phyloP scores from a whole-genome alignment of 2,113 vertebrate genomes.

The Rhynchomys soricoides region DNA sequence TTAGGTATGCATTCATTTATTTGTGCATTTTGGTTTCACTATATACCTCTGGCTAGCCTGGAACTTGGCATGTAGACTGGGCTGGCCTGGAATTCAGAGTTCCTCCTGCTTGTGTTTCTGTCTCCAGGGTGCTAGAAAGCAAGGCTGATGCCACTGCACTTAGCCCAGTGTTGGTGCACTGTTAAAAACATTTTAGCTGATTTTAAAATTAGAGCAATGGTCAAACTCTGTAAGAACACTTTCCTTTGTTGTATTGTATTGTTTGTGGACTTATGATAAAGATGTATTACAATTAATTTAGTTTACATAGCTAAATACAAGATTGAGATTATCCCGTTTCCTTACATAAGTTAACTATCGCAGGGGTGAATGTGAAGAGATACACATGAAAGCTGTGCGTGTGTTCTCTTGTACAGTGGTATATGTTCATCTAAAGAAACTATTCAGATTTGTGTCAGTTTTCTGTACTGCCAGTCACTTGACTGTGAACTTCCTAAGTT shows the following conservation, averaged over 20 bases:
- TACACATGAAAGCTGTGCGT: not conserved
- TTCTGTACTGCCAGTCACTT: not conserved
- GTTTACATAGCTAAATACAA: not conserved
- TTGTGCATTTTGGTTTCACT: not conserved
- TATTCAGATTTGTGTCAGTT: not conserved
- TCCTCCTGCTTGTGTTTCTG: not conserved
- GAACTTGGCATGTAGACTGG: not conserved
- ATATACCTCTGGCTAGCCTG: not conserved
- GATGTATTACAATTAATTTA: not conserved
- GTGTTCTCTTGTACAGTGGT: not conserved
- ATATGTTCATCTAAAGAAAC: not conserved
- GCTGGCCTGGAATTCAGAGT: not conserved
- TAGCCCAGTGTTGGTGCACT: not conserved
- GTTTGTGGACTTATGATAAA: slow-evolving; percentile 28
- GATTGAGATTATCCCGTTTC: not conserved
- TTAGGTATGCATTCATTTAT: not conserved
- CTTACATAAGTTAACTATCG: not conserved
- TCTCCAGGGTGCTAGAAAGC: not conserved
- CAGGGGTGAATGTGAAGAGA: not conserved
- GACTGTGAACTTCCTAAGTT: slow-evolving; percentile 38
- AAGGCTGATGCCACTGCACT: not conserved
- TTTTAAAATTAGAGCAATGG: slow-evolving; percentile 5
- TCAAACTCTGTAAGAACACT: not conserved
- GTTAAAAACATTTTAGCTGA: not conserved
- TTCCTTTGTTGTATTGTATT: not conserved